Percentiles rank a stretch among this genome's conserved stretches.
These are phyloP conservation scores for Vollenhovia emeryi DNA, from an alignment of 1,140 invertebrate genomes.

Conservation along the genomic window DNA sequence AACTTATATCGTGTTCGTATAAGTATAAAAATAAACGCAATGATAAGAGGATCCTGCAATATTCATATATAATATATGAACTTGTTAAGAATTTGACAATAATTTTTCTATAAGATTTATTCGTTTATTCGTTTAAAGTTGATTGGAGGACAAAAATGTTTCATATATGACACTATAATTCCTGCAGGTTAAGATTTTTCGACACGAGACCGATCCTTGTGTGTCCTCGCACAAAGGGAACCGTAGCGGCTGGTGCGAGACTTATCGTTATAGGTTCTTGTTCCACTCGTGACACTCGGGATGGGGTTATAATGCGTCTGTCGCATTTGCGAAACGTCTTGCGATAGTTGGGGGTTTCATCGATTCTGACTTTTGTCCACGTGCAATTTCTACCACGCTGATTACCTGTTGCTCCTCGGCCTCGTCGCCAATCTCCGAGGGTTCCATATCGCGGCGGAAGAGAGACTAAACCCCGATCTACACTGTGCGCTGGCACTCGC, in stretches of 20 bases:
- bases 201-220: too few relatives aligned
- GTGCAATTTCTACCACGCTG: not conserved
- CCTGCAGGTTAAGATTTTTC: too few relatives aligned
- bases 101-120: not conserved
- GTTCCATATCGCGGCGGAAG: not conserved
- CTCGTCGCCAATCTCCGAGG: not conserved
- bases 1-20: not conserved
- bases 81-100: not conserved
- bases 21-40: not conserved
- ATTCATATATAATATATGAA: not conserved
- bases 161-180: too few relatives aligned
- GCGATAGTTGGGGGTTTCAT: not conserved
- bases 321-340: not conserved
- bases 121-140: not conserved
- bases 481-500: not conserved
- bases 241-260: too few relatives aligned
- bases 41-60: not conserved
- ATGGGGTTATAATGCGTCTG: not conserved
- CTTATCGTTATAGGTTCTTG: too few relatives aligned
- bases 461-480: not conserved
- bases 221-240: too few relatives aligned
- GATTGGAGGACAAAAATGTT: too few relatives aligned
- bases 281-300: not conserved
- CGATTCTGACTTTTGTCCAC: not conserved
- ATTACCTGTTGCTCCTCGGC: not conserved